These are phyloP conservation scores for Pipistrellus pipistrellus DNA, from an alignment of 2,797 vertebrate genomes.

Conservation along the genomic window DNA sequence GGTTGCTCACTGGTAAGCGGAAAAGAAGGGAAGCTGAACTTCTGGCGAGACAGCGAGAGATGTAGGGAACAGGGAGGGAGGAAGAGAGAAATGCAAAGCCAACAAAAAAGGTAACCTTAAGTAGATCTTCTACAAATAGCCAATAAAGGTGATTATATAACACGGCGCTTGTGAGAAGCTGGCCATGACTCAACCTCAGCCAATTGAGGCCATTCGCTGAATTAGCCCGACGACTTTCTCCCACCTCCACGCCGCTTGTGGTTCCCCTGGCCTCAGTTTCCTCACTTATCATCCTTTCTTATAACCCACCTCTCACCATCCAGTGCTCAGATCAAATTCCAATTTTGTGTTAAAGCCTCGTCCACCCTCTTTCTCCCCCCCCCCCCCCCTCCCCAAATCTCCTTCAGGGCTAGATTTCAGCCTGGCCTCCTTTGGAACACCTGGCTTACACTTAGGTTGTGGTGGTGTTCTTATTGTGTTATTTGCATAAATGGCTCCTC, in stretches of 20 bases:
- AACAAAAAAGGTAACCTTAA: constrained; percentile 61
- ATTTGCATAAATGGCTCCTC: not conserved
- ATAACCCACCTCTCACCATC: not conserved
- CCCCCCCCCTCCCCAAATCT: rapidly evolving
- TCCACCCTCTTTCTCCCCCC: too few species aligned
- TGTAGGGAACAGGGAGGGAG: not conserved
- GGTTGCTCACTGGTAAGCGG: constrained; percentile 16
- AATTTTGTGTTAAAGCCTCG: not conserved
- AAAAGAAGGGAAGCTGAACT: constrained; percentile 75
- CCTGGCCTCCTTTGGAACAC: rapidly evolving
- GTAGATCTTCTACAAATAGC: constrained; percentile 73
- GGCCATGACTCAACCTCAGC: not conserved
- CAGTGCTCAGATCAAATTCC: not conserved
- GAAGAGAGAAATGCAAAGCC: constrained; percentile 58
- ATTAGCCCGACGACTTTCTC: not conserved
- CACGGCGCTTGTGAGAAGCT: not conserved
- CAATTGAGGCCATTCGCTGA: not conserved
- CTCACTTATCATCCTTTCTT: rapidly evolving
- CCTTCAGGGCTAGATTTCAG: not conserved
- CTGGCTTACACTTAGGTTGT: rapidly evolving
- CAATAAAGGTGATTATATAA: constrained; percentile 74
- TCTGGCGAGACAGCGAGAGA: not conserved
- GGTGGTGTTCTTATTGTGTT: rapidly evolving
- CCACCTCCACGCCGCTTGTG: rapidly evolving
- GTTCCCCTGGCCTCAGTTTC: not conserved